Evolutionary conservation across 2,113 vertebrate genomes (phyloP).

Genomic region (Etheostoma spectabile): DNA sequence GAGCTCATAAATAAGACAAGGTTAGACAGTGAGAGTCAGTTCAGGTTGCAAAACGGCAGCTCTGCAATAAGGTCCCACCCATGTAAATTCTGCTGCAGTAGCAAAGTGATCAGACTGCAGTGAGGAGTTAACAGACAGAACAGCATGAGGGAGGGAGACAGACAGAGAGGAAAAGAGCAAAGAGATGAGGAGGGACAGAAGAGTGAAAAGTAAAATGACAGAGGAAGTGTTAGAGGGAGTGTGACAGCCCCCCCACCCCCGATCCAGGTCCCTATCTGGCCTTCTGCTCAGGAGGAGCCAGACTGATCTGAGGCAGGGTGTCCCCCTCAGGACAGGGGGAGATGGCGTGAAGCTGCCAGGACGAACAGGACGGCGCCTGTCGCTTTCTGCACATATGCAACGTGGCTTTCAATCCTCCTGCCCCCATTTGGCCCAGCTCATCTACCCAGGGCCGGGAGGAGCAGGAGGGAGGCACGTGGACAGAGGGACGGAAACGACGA

Average conservation of each 20-base stretch:
- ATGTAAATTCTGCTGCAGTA: constrained; percentile 55
- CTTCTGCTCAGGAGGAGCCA: constrained; percentile 23
- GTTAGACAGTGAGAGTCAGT: constrained; percentile 6
- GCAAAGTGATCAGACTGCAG: constrained; percentile 60
- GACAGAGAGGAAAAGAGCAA: background rate
- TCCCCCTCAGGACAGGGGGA: constrained; percentile 2
- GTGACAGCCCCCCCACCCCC: background rate
- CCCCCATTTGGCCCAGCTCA: constrained; percentile 50
- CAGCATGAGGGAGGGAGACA: background rate
- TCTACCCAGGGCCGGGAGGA: background rate
- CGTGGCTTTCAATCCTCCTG: constrained; percentile 59
- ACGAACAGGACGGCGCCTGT: constrained; percentile 29
- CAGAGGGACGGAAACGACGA: background rate
- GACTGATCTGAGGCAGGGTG: constrained; percentile 40
- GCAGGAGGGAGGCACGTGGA: constrained; percentile 39
- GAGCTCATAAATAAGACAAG: background rate
- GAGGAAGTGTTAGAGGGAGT: constrained; percentile 14
- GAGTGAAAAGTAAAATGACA: constrained; percentile 20
- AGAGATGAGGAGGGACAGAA: constrained; percentile 23
- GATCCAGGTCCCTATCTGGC: constrained; percentile 23
- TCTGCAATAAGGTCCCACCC: constrained; percentile 52
- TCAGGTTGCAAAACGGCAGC: background rate
- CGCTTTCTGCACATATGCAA: constrained; percentile 55
- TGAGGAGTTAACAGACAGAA: constrained; percentile 29
- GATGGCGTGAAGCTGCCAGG: constrained; percentile 21